These are phyloP conservation scores for Tetropium fuscum DNA, from an alignment of 2,888 invertebrate species.

Conservation along the genomic window DNA sequence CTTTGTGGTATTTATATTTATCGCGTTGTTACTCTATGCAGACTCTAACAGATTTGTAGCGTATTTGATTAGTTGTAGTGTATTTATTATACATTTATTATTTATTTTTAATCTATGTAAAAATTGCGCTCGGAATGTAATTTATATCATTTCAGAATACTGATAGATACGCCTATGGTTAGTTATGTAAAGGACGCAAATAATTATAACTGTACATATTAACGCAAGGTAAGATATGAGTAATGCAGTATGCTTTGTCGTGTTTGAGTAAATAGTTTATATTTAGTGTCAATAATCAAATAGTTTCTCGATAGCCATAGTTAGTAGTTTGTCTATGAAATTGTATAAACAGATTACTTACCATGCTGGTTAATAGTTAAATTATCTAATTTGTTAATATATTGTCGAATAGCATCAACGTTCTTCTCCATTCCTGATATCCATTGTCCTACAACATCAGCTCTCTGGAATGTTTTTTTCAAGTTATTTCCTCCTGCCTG, in stretches of 20 bases:
- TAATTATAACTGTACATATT: too few relatives aligned
- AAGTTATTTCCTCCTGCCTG: conserved; percentile 33
- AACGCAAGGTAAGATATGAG: too few relatives aligned
- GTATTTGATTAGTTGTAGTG: too few relatives aligned
- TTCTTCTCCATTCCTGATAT: conserved; percentile 68
- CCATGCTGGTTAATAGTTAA: conserved; percentile 49
- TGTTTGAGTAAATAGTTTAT: conserved; percentile 2
- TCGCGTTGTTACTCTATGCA: too few relatives aligned
- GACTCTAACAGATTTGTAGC: too few relatives aligned
- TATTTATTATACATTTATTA: too few relatives aligned
- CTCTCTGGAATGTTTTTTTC: conserved; percentile 49
- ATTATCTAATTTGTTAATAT: conserved; percentile 43
- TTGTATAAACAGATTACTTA: conserved; percentile 55
- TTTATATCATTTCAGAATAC: too few relatives aligned
- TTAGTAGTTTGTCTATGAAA: background rate
- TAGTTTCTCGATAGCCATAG: background rate
- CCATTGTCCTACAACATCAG: conserved; percentile 66
- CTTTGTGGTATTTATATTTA: too few relatives aligned
- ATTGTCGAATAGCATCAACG: conserved; percentile 56
- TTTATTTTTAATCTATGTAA: too few relatives aligned
- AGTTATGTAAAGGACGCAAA: too few relatives aligned
- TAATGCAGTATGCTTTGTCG: conserved; percentile 3
- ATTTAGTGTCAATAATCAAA: background rate
- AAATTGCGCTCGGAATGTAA: too few relatives aligned
- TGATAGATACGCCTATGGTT: too few relatives aligned